phyloP scores from a whole-genome alignment of 64 coral and sea anemone genomes.

The Anthopleura sola region DNA sequence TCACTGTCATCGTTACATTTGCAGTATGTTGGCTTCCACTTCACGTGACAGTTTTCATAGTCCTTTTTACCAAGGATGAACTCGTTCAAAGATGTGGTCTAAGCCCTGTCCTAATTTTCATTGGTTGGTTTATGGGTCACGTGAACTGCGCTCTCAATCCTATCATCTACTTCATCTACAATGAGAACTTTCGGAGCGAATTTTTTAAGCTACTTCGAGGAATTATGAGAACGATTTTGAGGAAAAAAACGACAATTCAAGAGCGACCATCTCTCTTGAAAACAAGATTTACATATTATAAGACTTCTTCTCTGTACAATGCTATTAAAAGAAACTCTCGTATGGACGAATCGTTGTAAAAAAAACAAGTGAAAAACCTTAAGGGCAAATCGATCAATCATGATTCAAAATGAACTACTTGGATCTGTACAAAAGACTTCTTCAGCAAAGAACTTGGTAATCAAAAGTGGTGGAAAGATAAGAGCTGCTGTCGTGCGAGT shows the following conservation, averaged over 20 bases:
- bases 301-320: background rate
- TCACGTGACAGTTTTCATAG: conserved; percentile 29
- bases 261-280: background rate
- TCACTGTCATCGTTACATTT: conserved; percentile 32
- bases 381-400: background rate
- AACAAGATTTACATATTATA: background rate
- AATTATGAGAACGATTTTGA: background rate
- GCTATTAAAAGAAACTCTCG: background rate
- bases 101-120: conserved; percentile 3
- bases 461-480: too few species aligned
- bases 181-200: background rate
- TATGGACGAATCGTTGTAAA: background rate
- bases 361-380: background rate
- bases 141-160: conserved; percentile 45
- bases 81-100: background rate
- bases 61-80: background rate
- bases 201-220: background rate
- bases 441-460: too few species aligned
- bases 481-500: too few species aligned
- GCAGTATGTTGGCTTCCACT: conserved; percentile 55
- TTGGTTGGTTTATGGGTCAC: conserved; percentile 62
- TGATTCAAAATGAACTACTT: too few species aligned
- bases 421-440: too few species aligned
- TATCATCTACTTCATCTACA: conserved; percentile 20
- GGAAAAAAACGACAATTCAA: background rate